A percentile compares a stretch with the other conserved stretches of the same genome.
These are phyloP conservation scores for Forbesichthys papilliferus DNA, from an alignment of 2,113 vertebrate species.

Conservation along the genomic window DNA sequence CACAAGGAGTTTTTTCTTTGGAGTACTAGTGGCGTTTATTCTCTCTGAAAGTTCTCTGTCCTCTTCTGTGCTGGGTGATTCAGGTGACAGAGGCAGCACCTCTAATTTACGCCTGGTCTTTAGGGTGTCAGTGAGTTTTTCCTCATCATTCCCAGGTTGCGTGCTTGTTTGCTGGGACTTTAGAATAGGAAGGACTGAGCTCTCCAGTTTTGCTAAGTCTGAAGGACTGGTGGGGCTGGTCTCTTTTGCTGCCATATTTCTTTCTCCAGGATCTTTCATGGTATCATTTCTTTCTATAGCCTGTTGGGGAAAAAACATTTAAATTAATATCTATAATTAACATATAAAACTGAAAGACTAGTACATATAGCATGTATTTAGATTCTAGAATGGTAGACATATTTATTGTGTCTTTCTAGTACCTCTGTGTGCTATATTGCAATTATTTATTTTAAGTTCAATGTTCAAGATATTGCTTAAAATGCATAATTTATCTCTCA, in stretches of 20 bases:
- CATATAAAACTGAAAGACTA: neutral
- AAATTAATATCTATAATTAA: conserved; percentile 3
- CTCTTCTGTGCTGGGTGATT: conserved; percentile 82
- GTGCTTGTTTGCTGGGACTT: conserved; percentile 85
- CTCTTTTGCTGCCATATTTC: conserved; percentile 77
- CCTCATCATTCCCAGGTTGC: conserved; percentile 70
- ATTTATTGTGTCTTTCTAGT: neutral
- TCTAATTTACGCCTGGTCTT: conserved; percentile 80
- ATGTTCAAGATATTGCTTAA: neutral
- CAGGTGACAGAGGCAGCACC: conserved; percentile 76
- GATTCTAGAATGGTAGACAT: neutral
- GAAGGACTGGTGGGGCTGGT: conserved; percentile 87
- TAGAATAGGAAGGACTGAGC: conserved; percentile 91
- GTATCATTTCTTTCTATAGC: conserved; percentile 77
- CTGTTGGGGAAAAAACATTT: conserved; percentile 76
- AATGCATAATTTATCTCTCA: neutral
- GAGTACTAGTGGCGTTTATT: conserved; percentile 34
- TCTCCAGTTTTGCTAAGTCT: conserved; percentile 92
- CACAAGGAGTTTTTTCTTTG: conserved; percentile 77
- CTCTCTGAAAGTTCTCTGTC: conserved; percentile 76
- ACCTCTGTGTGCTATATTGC: too few species aligned
- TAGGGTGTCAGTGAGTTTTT: conserved; percentile 59
- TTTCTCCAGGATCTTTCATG: conserved; percentile 75
- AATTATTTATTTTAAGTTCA: too few species aligned
- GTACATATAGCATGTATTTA: neutral